Percentiles rank a stretch among this genome's conserved stretches.
Evolutionary conservation across 2,888 invertebrate genomes (phyloP).

Genomic region (Drosophila crucigera): DNA sequence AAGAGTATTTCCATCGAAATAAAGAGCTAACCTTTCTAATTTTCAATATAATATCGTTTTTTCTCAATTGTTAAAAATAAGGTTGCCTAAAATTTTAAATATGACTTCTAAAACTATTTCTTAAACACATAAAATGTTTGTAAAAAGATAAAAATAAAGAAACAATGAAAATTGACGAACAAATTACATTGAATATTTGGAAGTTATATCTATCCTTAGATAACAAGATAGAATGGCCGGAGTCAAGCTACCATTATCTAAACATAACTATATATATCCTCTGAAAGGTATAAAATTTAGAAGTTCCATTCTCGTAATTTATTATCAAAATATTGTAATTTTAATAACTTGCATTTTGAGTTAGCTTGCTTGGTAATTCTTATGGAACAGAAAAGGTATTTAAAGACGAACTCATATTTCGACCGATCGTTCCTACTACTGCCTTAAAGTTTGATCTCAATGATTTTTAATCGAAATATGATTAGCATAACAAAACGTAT

Average conservation of each 20-base stretch:
- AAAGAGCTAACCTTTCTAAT: not conserved
- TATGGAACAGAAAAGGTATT: too few relatives aligned
- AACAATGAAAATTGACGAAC: not conserved
- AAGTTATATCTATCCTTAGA: too few relatives aligned
- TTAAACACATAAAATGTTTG: not conserved
- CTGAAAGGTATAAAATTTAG: too few relatives aligned
- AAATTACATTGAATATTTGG: not conserved
- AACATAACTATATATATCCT: not conserved
- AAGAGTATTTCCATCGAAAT: not conserved
- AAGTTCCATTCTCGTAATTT: too few relatives aligned
- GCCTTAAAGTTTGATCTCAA: too few relatives aligned
- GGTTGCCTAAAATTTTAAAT: not conserved
- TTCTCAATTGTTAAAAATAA: not conserved
- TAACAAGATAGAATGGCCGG: too few relatives aligned
- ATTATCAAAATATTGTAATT: too few relatives aligned
- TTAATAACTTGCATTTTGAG: too few relatives aligned
- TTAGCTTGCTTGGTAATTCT: too few relatives aligned
- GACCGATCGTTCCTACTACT: too few relatives aligned
- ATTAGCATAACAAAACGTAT: not conserved
- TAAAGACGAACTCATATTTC: too few relatives aligned
- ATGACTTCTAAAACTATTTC: not conserved
- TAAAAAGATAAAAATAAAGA: not conserved
- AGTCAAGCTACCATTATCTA: too few relatives aligned
- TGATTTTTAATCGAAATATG: not conserved
- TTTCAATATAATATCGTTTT: not conserved